Base-by-base conservation (phyloP, 2,888 invertebrate genomes). In the Sarcophaga carnaria region DNA sequence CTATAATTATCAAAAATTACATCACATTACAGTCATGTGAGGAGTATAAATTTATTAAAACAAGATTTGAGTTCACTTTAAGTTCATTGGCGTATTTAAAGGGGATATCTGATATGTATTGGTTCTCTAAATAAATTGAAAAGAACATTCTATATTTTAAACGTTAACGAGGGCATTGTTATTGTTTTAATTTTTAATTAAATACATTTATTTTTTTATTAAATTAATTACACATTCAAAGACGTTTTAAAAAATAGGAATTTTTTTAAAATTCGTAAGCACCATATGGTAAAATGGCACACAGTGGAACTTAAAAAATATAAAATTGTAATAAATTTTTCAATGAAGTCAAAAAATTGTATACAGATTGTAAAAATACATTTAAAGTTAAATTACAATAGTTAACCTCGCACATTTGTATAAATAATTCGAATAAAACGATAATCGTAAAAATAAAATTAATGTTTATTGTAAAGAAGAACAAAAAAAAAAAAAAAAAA, bases 221-320 rank as follows among this genome's bases (percentile, higher is more conserved):
- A 62, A 83, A 78, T 83, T 70, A 72, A 83, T 83, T 72, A 83
- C 62, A 83, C 67, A 74, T 83, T 78, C 63, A n/a, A 62, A 20
- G 49, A 66, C 66, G 60, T 20, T 66, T 72, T 76, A 11, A 63
- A 45, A 67, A 67, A 67, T 45, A 22, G 20, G n/a, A 67, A 47
- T 20, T n/a, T 67, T 67, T n/a, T 5, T 62, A 11, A 8, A 37
- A 62, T 62, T 62, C 22, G 20, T 62, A 20, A 67, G 20, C 37
- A 67, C 17, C 20, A 71, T 64, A 63, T 70, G 47, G 49, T 45
- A 37, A n/a, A n/a, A 62, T 6, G n/a, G 47, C 11, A 67, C 5
- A 67, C 60, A 45, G 59, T 77, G 69, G 17, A 54, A 17, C 54
- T 49, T 37, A 8, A 47, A 54, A 14, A 17, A 54, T 12, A 12